phyloP scores from a whole-genome alignment of 2,888 invertebrate species.

The Drosophila neonasuta region DNA sequence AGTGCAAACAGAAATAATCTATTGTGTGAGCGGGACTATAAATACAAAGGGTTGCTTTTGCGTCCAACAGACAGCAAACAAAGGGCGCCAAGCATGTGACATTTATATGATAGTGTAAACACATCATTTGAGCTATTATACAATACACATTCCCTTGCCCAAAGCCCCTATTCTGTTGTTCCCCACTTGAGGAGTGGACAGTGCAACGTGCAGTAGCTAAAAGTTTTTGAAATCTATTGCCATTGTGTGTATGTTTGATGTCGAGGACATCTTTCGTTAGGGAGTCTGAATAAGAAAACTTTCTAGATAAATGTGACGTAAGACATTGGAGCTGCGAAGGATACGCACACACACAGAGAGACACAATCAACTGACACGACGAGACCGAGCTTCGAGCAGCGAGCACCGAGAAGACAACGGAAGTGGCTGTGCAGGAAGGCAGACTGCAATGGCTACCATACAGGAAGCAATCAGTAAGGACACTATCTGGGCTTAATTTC shows the following conservation, averaged over 20 bases:
- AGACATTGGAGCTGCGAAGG: slow-evolving; percentile 72
- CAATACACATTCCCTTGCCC: slow-evolving; percentile 48
- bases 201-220: slow-evolving; percentile 50
- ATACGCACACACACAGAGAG: slow-evolving; percentile 48
- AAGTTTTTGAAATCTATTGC: slow-evolving; percentile 74
- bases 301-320: slow-evolving; percentile 78
- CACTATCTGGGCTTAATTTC: slow-evolving; percentile 73
- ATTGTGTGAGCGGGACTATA: slow-evolving; percentile 56
- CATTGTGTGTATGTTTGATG: slow-evolving; percentile 68
- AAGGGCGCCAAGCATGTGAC: slow-evolving; percentile 72
- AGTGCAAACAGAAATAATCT: slow-evolving; percentile 61
- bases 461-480: slow-evolving; percentile 80
- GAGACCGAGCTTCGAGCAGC: too few relatives aligned
- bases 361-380: too few relatives aligned
- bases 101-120: slow-evolving; percentile 78
- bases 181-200: slow-evolving; percentile 3
- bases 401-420: slow-evolving; percentile 32
- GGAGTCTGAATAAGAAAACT: slow-evolving; percentile 65
- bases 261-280: slow-evolving; percentile 44
- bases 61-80: slow-evolving; percentile 62
- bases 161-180: slow-evolving; percentile 9
- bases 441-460: slow-evolving; percentile 46
- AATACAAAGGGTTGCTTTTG: slow-evolving; percentile 53
- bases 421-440: slow-evolving; percentile 60
- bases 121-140: slow-evolving; percentile 78